Percentiles rank a stretch among this genome's conserved stretches.
These are phyloP conservation scores for Procambarus clarkii DNA, from an alignment of 1,140 invertebrate species.

Conservation along the genomic window DNA sequence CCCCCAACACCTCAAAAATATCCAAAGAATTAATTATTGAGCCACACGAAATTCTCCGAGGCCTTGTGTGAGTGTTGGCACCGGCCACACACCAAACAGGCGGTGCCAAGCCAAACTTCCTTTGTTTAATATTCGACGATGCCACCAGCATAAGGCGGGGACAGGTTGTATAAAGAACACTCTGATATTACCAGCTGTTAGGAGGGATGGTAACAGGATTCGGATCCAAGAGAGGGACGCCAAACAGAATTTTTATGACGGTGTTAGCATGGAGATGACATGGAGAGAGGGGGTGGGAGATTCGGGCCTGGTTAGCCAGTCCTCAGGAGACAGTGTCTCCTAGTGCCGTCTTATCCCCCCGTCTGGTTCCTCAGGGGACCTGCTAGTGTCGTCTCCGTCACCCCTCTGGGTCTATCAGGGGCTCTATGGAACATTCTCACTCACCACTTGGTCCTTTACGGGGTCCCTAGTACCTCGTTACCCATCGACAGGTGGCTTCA, in stretches of 20 bases:
- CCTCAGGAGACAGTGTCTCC: neutral
- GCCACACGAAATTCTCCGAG: no score
- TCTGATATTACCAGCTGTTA: neutral
- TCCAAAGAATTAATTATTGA: no score
- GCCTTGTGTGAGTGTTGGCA: no score
- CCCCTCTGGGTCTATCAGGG: neutral
- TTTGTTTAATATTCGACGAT: no score
- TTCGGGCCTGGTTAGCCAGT: neutral
- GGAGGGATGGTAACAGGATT: neutral
- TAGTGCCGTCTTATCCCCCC: neutral
- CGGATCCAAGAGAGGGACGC: neutral
- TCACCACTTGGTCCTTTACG: neutral
- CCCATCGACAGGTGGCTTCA: neutral
- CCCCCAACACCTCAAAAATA: no score
- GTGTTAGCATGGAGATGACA: neutral
- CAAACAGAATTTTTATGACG: slow-evolving; percentile 3
- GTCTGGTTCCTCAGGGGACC: no score
- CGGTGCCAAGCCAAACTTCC: no score
- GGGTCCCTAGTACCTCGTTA: no score
- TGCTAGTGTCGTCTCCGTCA: no score
- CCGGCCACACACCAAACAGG: no score
- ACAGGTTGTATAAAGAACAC: neutral
- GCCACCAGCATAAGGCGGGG: neutral
- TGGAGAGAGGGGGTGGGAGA: neutral
- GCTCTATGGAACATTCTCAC: neutral